Base-by-base conservation (phyloP, 1,140 invertebrate species). In the Megalonaias nervosa region DNA sequence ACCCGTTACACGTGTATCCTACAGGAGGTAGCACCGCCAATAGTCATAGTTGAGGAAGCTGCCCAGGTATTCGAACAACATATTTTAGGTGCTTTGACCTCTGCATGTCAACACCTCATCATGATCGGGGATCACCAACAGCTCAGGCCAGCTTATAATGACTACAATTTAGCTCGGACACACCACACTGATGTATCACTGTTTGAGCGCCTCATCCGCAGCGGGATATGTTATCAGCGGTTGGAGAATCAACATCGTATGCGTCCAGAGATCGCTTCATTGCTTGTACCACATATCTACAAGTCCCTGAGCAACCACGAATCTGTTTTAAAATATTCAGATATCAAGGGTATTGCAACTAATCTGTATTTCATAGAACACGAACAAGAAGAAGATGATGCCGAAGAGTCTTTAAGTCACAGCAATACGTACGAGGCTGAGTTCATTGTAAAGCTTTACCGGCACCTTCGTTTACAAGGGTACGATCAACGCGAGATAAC, bases 41-140 rank as follows among this genome's bases (percentile, higher is more conserved):
- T 26, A 26, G 26, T 26, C 26, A 26, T 26, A 26, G 26, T 26
- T 26, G 26, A 26, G 26, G 26, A 26, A 26, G 26, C 26, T 26
- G 26, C 26, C 26, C 26, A 26, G 26, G 26, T 26, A 26, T 26
- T 26, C 26, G 26, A 26, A 2, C 26, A 26, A 26, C 26, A 26
- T 26, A 26, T 26, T 26, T 26, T 26, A 26, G 26, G 26, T 26
- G 26, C 26, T 26, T 26, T 26, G 26, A 26, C 26, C 6, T 88
- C 92, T 38, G 80, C 92, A 57, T 95, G 94, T 78, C 82, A 96
- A 88, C 96, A 97, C 87, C 90, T 96, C 1, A 96, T 97, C 77
- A 91, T 96, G 21, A 95, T 96, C 80, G 95, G 95, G 90, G 96
- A 97, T 88, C 92, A 92, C 71, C 85, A 91, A 77, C 92, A 92